Evolutionary conservation across 2,888 invertebrate species (phyloP).

Genomic region (Drosophila putrida): DNA sequence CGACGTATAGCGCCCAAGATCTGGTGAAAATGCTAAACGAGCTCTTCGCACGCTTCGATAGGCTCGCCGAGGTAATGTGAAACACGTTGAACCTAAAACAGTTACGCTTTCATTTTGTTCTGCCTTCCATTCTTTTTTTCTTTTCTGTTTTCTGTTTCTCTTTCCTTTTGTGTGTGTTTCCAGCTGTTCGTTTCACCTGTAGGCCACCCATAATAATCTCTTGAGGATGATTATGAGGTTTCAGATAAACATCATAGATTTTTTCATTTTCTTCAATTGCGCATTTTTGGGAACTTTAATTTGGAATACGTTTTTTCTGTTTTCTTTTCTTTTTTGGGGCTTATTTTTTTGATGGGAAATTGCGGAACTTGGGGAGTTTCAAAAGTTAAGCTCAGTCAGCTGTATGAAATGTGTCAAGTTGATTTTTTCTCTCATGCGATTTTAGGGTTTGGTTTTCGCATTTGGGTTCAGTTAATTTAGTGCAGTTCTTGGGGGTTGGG

Average conservation of each 20-base stretch:
- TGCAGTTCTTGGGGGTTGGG: slow-evolving; percentile 15
- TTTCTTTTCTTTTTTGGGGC: slow-evolving; percentile 14
- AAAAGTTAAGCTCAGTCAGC: slow-evolving; percentile 72
- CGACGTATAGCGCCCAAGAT: slow-evolving; percentile 97
- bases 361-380: slow-evolving; percentile 3
- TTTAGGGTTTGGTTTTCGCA: slow-evolving; percentile 30
- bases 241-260: slow-evolving; percentile 50
- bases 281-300: slow-evolving; percentile 47
- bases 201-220: slow-evolving; percentile 24
- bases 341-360: not conserved
- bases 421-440: slow-evolving; percentile 65
- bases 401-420: slow-evolving; percentile 69
- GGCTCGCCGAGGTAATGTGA: slow-evolving; percentile 90
- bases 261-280: slow-evolving; percentile 53
- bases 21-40: slow-evolving; percentile 98
- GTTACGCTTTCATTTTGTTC: slow-evolving; percentile 34
- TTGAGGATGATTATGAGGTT: slow-evolving; percentile 52
- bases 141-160: slow-evolving; percentile 6
- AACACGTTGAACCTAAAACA: slow-evolving; percentile 19
- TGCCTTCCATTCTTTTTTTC: slow-evolving; percentile 10
- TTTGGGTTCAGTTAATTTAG: slow-evolving; percentile 63
- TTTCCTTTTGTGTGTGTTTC: slow-evolving; percentile 26
- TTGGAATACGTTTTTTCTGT: slow-evolving; percentile 40
- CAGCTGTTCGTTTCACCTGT: slow-evolving; percentile 54
- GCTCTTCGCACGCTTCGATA: slow-evolving; percentile 97